Evolutionary conservation across 1,140 invertebrate species (phyloP), one percentile per base, ranked within the genome.

Genomic region (Xylocopa sonorina): DNA sequence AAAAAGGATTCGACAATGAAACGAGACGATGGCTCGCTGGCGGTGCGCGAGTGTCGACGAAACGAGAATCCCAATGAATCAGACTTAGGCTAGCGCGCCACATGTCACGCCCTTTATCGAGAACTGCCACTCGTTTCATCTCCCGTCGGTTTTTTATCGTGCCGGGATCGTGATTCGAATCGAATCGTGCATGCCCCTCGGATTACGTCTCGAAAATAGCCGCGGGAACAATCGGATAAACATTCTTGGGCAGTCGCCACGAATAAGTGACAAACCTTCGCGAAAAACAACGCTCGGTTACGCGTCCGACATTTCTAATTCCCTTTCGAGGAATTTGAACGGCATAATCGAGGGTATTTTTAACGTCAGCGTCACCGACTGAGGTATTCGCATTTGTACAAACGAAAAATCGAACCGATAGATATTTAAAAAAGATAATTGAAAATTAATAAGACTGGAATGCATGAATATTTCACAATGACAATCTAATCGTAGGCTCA

Each of bases 61-160:
- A 27, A 27, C 21, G 24, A 27, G 62, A 64, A 64, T 64, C 18
- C 27, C 62, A 64, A 64, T 27, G 38, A 43, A 27, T 41, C 34
- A n/a, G n/a, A n/a, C n/a, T n/a, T n/a, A 41, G 18, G 38, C n/a
- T 62, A 29, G 12, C 14, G 21, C 12, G 58, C 21, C 50, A 41
- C 38, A 53, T 46, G 75, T 84, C 82, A 73, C 81, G 63, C 63
- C 68, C 81, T 79, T 83, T 73, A 74, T 78, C 29, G 51, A 34
- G n/a, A 79, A 67, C 55, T 38, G 48, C 10, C 64, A 29, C 51
- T 43, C 32, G n/a, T 51, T 73, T 55, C 55, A 48, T 66, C 60
- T 24, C 50, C 38, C 34, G 24, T 38, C 32, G 24, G n/a, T 9
- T 34, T 51, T 51, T 41, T 9, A 66, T 43, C 34, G 1, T 27